Conservation (phyloP, 2,888 invertebrate species). For the Tetramorium bicarinatum region DNA sequence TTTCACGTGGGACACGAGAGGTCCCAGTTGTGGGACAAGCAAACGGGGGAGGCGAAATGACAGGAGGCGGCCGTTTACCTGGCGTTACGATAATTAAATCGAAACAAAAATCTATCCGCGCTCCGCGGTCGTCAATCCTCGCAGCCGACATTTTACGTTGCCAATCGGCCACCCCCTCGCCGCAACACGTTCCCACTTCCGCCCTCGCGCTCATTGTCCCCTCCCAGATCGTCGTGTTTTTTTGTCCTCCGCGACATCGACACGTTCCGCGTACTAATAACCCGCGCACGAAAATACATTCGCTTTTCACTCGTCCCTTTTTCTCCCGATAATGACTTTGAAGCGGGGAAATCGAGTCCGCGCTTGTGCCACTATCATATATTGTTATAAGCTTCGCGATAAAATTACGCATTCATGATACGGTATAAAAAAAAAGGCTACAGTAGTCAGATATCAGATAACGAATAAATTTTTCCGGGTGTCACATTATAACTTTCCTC, state of each 20-base stretch:
- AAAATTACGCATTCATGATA: conserved; percentile 13
- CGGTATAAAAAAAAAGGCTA: neutral
- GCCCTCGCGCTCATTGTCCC: conserved; percentile 50
- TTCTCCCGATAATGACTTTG: conserved; percentile 47
- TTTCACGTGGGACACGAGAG: conserved; percentile 46
- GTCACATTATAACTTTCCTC: neutral
- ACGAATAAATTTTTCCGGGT: conserved; percentile 3
- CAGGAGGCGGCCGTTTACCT: conserved; percentile 75
- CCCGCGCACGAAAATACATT: conserved; percentile 74
- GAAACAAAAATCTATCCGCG: conserved; percentile 82
- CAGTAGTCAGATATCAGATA: neutral
- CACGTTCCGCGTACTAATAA: conserved; percentile 77
- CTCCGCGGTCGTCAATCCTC: conserved; percentile 76
- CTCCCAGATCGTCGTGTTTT: conserved; percentile 66
- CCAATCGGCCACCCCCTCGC: conserved; percentile 64
- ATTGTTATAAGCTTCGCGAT: neutral
- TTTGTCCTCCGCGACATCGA: conserved; percentile 61
- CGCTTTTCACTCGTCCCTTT: conserved; percentile 57
- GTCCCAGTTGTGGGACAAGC: conserved; percentile 57
- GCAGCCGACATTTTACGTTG: conserved; percentile 65
- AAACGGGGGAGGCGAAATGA: conserved; percentile 62
- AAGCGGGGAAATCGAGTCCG: conserved; percentile 32
- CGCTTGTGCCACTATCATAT: neutral
- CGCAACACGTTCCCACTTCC: conserved; percentile 58
- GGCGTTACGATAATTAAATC: conserved; percentile 83